Evolutionary conservation across 2,888 invertebrate genomes (phyloP), one percentile per base, ranked within the genome.

Genomic region (Andrena fulva): DNA sequence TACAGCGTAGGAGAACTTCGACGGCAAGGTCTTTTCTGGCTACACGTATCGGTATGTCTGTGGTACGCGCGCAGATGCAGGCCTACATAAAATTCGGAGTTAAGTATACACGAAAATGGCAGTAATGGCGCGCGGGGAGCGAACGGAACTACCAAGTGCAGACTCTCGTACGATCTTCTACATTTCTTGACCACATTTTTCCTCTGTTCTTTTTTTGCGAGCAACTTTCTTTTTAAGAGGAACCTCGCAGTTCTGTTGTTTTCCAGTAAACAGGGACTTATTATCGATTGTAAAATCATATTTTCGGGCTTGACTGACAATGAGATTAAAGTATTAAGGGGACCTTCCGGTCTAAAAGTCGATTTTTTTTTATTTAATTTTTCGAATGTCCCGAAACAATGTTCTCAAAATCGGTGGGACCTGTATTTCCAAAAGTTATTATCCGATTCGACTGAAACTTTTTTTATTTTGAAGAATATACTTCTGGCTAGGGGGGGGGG

Each of bases 91-190:
- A 82, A 82, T 76, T 80, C 75, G 50, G 74, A 82, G 73, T 68
- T 80, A 77, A 80, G 75, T 82, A 76, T 80, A 82, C 79, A 80
- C 80, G 82, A 82, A 79, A 82, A 76, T 69, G 82, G 70, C 50
- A 78, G 54, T 29, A 52, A 48, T 33, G 73, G 56, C 10, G 64
- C 33, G 67, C 31, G 35, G 20, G 27, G 71, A 69, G 63, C 70
- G 79, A 66, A 62, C 67, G 79, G 73, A 77, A 82, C 67, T 63
- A 67, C 64, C 33, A 56, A 48, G 68, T 16, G 64, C 52, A 33
- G 59, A 59, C 67, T 16, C 59, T 60, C 67, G 29, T 16, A 59
- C 50, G 68, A 70, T 67, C 66, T 52, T 54, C 54, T 69, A 31
- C 60, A 20, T 16, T 54, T 52, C 31, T 48, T 56, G 74, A 63